Base-by-base conservation (phyloP, 2,797 vertebrate genomes). In the Myotis vivesi region DNA sequence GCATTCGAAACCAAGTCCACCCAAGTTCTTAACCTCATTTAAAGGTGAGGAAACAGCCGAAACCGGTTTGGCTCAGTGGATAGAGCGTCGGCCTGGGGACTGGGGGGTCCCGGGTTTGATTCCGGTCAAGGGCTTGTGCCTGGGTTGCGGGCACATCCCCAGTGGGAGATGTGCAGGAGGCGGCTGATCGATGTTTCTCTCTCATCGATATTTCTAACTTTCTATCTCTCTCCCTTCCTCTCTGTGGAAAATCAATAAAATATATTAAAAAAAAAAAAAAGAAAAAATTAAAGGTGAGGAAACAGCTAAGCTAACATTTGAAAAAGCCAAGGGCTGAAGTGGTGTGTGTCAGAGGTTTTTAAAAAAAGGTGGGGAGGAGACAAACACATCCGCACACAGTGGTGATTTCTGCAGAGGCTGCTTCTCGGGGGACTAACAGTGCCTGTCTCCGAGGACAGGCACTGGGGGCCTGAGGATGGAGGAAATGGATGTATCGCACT, bases 361-460 rank as follows among this genome's bases (percentile, higher is more conserved):
- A 69, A 23, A 86, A 86, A 76, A 83, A 77, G 71, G 86, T 91
- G 75, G 36, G 87, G 23, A 89, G 11, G 80, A 25, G 92, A 86
- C 81, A 95, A 95, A 89, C 95, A 95, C 44, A 85, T 46, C 25
- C 1, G 33, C 7, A 51, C 38, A 2, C n/a, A 10, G 33, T 1
- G 28, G 69, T 44, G 57, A 36, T 20, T 44, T 0, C 0, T 17
- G 46, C 85, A 69, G 71, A 68, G 36, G 4, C 38, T 25, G n/a
- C 41, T 73, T 59, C 85, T 57, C 49, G n/a, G 41, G 79, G n/a
- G 77, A 49, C 49, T 15, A 11, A 20, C 33, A 1, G 12, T 5
- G 20, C 28, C 8, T 20, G 55, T 30, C 81, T 62, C 33, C 0
- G 2, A 51, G 33, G 66, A 66, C 13, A 36, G 41, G 38, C 8